These are phyloP conservation scores for Podargus strigoides DNA, from an alignment of 2,797 vertebrate genomes.

Conservation along the genomic window DNA sequence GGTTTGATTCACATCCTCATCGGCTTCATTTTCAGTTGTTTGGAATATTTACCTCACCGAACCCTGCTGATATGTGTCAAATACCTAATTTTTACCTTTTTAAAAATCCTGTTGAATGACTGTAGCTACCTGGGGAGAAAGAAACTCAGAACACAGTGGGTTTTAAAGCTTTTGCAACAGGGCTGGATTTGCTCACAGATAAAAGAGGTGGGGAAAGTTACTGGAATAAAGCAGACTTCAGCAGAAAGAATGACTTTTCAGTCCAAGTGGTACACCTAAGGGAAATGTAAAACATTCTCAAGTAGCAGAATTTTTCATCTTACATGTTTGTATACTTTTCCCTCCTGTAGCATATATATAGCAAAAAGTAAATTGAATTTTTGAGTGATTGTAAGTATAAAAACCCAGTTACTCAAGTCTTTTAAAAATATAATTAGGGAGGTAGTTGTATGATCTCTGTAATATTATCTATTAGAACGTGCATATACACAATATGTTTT, in stretches of 20 bases:
- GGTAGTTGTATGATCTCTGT: background rate
- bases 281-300: background rate
- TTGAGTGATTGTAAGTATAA: background rate
- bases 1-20: background rate
- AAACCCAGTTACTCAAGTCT: rapidly evolving
- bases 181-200: background rate
- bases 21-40: rapidly evolving
- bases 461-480: background rate
- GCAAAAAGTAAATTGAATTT: background rate
- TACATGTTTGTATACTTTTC: background rate
- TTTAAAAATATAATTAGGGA: background rate
- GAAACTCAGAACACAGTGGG: background rate
- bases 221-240: background rate
- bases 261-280: background rate
- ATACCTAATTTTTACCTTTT: background rate
- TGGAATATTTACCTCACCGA: background rate
- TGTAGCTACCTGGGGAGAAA: background rate
- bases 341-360: background rate
- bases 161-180: background rate
- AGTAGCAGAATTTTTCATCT: background rate
- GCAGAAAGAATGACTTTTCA: background rate
- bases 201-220: background rate
- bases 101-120: background rate
- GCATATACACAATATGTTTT: background rate
- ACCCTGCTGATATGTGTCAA: background rate